Percentiles rank a stretch among this genome's conserved stretches.
Evolutionary conservation across 2,797 vertebrate genomes (phyloP).

Genomic region (Sebastes vulpes): DNA sequence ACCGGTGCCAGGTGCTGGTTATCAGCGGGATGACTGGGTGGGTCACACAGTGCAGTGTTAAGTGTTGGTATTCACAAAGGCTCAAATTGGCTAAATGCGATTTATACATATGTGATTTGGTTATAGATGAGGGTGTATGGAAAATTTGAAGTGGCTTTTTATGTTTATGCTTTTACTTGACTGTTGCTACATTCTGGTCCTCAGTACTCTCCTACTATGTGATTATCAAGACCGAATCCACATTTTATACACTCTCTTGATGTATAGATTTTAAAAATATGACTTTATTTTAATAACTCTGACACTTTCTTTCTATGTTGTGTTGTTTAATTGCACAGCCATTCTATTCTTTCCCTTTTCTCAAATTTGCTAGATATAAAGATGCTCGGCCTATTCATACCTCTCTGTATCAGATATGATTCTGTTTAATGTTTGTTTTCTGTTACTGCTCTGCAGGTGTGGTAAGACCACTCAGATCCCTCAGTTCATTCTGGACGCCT

Average conservation of each 20-base stretch:
- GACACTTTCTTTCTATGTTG: neutral
- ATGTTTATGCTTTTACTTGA: neutral
- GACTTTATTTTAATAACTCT: neutral
- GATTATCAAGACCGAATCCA: neutral
- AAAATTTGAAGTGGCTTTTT: neutral
- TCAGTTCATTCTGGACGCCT: slow-evolving; percentile 95
- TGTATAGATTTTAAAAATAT: neutral
- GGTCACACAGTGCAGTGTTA: slow-evolving; percentile 42
- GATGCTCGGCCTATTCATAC: neutral
- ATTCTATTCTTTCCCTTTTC: neutral
- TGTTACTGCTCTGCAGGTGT: slow-evolving; percentile 83
- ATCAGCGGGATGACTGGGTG: slow-evolving; percentile 99
- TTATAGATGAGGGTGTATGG: neutral
- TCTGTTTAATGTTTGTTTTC: neutral
- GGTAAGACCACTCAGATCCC: slow-evolving; percentile 99
- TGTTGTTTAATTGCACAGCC: neutral
- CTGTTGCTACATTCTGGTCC: neutral
- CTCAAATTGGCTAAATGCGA: neutral
- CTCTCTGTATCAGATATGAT: neutral
- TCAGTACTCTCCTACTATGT: neutral
- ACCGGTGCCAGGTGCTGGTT: slow-evolving; percentile 92
- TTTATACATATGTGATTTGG: neutral
- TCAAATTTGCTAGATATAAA: neutral
- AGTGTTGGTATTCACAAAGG: neutral
- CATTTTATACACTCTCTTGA: neutral